Evolutionary conservation across 2,888 invertebrate species (phyloP).

Genomic region (Lamellibrachia columna): DNA sequence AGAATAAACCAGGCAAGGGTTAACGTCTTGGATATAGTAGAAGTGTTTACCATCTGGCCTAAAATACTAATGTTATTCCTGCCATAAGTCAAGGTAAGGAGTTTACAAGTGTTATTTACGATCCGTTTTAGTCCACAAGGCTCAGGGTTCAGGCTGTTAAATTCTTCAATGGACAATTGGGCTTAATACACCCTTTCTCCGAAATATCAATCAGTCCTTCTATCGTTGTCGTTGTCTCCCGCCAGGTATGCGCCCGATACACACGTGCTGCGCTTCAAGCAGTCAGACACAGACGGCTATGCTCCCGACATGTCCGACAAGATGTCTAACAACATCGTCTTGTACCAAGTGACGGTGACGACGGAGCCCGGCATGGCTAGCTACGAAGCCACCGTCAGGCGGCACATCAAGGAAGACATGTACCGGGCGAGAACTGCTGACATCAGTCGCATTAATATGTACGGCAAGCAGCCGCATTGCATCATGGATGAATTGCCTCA

Average conservation of each 20-base stretch:
- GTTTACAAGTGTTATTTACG: too few species aligned
- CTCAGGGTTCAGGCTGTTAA: too few species aligned
- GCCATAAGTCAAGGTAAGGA: too few species aligned
- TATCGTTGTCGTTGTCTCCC: conserved; percentile 22
- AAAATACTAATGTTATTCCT: too few species aligned
- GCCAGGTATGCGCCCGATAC: conserved; percentile 34
- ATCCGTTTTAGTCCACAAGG: too few species aligned
- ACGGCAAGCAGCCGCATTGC: conserved; percentile 83
- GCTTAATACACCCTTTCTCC: too few species aligned
- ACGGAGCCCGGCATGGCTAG: conserved; percentile 80
- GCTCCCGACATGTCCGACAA: conserved; percentile 79
- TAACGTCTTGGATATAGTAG: too few species aligned
- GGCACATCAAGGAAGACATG: too few species aligned
- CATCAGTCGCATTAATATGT: conserved; percentile 77
- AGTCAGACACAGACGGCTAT: conserved; percentile 86
- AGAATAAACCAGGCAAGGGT: too few species aligned
- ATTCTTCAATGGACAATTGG: too few species aligned
- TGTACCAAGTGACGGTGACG: conserved; percentile 83
- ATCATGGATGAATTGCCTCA: conserved; percentile 73
- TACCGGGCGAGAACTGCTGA: conserved; percentile 52
- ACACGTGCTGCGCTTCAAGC: conserved; percentile 76
- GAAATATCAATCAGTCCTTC: too few species aligned
- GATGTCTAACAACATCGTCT: conserved; percentile 71
- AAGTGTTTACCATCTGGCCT: too few species aligned
- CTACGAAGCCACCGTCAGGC: conserved; percentile 82